phyloP scores from a whole-genome alignment of 2,113 vertebrate species.

The Saimiri boliviensis region DNA sequence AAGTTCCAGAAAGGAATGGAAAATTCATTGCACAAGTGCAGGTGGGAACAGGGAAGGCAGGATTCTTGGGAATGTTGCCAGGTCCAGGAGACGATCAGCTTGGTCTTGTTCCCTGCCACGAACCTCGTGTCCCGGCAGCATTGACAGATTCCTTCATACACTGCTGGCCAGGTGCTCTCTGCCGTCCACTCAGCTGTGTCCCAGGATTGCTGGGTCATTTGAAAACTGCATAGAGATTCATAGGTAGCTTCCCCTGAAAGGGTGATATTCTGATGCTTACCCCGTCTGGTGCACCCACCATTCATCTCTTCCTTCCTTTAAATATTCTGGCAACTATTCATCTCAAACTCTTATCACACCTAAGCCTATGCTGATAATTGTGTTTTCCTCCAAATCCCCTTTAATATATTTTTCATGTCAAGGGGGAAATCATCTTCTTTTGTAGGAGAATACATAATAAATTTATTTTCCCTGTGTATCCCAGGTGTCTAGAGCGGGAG shows the following conservation, averaged over 20 bases:
- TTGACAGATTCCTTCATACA: not conserved
- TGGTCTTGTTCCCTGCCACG: not conserved
- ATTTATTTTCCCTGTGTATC: not conserved
- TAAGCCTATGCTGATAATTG: not conserved
- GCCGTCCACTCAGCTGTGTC: too few relatives aligned
- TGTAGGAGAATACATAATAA: not conserved
- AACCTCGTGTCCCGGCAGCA: fast-evolving
- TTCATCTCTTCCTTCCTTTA: not conserved
- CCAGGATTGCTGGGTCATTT: not conserved
- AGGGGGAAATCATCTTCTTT: not conserved
- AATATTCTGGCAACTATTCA: not conserved
- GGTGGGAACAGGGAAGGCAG: not conserved
- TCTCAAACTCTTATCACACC: not conserved
- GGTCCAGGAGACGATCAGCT: not conserved
- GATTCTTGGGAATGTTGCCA: too few relatives aligned
- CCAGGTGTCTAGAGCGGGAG: not conserved
- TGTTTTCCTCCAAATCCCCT: not conserved
- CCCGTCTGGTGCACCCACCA: fast-evolving
- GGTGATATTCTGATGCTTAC: fast-evolving
- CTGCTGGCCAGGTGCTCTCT: too few relatives aligned
- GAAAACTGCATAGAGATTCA: not conserved
- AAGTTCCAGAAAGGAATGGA: not conserved
- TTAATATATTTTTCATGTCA: not conserved
- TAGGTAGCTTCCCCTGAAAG: not conserved
- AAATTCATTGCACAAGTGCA: not conserved